Base-by-base conservation (phyloP, 2,113 vertebrate genomes). In the Myodes glareolus region DNA sequence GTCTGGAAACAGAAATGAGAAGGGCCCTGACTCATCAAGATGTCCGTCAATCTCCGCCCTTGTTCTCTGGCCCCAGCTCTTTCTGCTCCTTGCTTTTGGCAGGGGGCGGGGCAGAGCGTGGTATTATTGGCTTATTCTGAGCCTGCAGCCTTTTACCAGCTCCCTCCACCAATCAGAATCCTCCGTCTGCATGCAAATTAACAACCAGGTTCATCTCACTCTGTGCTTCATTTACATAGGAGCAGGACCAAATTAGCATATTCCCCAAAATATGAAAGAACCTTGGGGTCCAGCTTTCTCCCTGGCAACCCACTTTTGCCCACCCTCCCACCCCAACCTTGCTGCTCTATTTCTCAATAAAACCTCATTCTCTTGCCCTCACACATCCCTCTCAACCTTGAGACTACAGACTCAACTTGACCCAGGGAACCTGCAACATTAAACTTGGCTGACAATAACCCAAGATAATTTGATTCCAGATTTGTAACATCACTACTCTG, bases 261-360 rank as follows among this genome's bases (percentile, higher is more conserved):
- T 23, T 47, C 17, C 17, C 17, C 29, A 3, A 68, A 85, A 45
- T 33, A 47, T 67, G 33, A 12, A 85, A 85, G 61, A 85, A 45
- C 14, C 27, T 85, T 63, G 29, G 29, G 10, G 2, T 65, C 27
- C 2, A 45, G 42, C 4, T 3, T 65, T 45, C 42, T 86, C 47
- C 61, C 52, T 47, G 42, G 7, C 39, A 33, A 11, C 29, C 23
- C 39, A 21, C 7, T 84, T 67, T 45, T 8, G 17, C 33, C 27
- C 1, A 1, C 9, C 63, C 67, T 16, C 7, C 36, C 70, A 0
- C 36, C 70, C 36, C 0, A 1, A 0, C 33, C 65, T 29, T 65
- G 36, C 55, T 84, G 61, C 29, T 85, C 61, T 67, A 33, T 42
- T 63, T 63, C 7, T 67, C n/a, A 84, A 31, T 33, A 11, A 63